These are phyloP conservation scores for Poecilia gillii DNA, from an alignment of 2,797 vertebrate genomes.

Conservation along the genomic window DNA sequence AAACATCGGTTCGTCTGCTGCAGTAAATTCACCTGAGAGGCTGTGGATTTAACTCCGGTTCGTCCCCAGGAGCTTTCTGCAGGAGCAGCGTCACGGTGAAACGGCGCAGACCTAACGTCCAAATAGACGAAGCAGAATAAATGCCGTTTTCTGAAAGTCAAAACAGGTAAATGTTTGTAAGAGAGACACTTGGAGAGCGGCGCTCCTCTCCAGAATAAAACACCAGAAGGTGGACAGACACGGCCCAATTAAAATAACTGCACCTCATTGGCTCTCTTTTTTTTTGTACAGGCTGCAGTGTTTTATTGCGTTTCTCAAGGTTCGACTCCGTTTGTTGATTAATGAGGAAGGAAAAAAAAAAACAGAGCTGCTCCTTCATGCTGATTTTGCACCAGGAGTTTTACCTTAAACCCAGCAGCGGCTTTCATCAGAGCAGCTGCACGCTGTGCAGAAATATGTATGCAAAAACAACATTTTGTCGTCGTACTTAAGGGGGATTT, in stretches of 20 bases:
- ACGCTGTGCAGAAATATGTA: constrained; percentile 40
- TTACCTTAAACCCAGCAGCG: constrained; percentile 25
- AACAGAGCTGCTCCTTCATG: constrained; percentile 35
- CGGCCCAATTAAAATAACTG: constrained; percentile 6
- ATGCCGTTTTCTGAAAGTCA: constrained; percentile 14
- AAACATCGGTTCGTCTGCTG: background rate
- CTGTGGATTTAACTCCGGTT: background rate
- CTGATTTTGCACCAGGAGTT: constrained; percentile 48
- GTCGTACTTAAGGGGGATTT: constrained; percentile 31
- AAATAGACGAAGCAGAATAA: background rate
- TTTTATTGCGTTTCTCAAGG: constrained; percentile 16
- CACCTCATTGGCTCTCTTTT: background rate
- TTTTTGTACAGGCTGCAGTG: constrained; percentile 1
- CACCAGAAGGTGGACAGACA: background rate
- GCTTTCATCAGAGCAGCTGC: constrained; percentile 20
- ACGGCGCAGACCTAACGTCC: constrained; percentile 1
- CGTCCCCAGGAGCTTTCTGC: background rate
- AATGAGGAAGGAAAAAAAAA: constrained; percentile 32
- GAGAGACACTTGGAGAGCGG: background rate
- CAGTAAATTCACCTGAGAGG: background rate
- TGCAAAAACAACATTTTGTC: constrained; percentile 34
- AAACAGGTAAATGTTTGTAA: background rate
- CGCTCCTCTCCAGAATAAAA: background rate
- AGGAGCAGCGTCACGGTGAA: constrained; percentile 1
- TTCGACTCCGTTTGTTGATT: constrained; percentile 45